These are phyloP conservation scores for Pagetopsis macropterus DNA, from an alignment of 2,797 vertebrate genomes.

Conservation along the genomic window DNA sequence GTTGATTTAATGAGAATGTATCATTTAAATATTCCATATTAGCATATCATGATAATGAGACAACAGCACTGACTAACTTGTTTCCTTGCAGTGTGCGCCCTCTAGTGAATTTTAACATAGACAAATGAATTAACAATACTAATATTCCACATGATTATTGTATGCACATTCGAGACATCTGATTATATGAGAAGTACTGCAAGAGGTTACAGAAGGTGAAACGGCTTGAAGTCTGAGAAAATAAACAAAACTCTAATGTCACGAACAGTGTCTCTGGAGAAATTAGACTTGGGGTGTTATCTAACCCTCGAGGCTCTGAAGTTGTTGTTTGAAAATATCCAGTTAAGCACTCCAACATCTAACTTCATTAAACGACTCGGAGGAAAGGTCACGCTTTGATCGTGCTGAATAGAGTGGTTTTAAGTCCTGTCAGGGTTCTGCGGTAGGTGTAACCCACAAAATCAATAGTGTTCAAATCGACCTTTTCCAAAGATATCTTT, in stretches of 20 bases:
- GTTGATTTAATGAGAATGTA: neutral
- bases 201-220: neutral
- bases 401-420: conserved; percentile 36
- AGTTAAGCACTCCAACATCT: conserved; percentile 26
- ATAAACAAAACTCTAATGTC: conserved; percentile 14
- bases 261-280: neutral
- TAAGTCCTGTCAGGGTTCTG: conserved; percentile 30
- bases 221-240: neutral
- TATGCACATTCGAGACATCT: neutral
- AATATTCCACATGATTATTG: neutral
- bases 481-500: conserved; percentile 59
- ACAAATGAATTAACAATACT: neutral
- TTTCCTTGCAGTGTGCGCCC: conserved; percentile 71
- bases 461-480: conserved; percentile 74
- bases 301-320: neutral
- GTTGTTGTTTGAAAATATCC: conserved; percentile 38
- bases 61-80: neutral
- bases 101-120: conserved; percentile 72
- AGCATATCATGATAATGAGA: neutral
- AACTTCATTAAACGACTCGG: conserved; percentile 48
- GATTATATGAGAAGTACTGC: neutral
- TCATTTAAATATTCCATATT: neutral
- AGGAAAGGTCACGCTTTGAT: conserved; percentile 35
- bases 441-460: conserved; percentile 50
- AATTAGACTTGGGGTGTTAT: conserved; percentile 25